A percentile compares a stretch with the other conserved stretches of the same genome.
phyloP scores from a whole-genome alignment of 2,797 vertebrate genomes.

The Benthosema pterotum region DNA sequence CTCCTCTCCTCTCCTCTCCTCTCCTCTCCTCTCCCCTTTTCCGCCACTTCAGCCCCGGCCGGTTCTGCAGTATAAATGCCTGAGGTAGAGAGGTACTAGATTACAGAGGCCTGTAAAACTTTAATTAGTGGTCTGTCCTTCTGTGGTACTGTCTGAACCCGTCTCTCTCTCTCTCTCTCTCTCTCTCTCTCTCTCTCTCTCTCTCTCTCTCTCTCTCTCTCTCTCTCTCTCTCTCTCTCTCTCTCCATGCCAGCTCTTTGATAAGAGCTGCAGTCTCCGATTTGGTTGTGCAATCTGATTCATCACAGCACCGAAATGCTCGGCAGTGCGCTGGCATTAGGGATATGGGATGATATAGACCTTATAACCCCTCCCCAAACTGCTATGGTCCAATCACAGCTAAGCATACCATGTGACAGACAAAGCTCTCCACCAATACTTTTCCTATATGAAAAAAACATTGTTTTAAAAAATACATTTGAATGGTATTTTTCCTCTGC shows the following conservation, averaged over 20 bases:
- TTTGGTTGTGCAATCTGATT: constrained; percentile 18
- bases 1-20: neutral
- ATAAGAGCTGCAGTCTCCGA: constrained; percentile 25
- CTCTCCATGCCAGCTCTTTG: neutral
- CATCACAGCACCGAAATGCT: neutral
- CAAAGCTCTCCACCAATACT: too few relatives aligned
- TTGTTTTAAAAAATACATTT: too few relatives aligned
- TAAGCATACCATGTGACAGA: too few relatives aligned
- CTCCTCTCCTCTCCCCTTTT: constrained; percentile 3
- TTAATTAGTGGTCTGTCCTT: constrained; percentile 49
- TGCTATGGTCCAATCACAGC: too few relatives aligned
- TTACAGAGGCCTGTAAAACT: constrained; percentile 44
- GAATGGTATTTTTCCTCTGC: too few relatives aligned
- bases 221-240: neutral
- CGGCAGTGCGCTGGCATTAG: neutral
- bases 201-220: neutral
- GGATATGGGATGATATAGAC: constrained; percentile 3
- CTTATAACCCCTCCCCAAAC: too few relatives aligned
- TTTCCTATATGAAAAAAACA: too few relatives aligned
- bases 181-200: constrained; percentile 5
- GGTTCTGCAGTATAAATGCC: constrained; percentile 28
- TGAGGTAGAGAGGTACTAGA: constrained; percentile 26
- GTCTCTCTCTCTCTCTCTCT: neutral
- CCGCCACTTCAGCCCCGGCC: constrained; percentile 13
- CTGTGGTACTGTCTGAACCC: constrained; percentile 34